Conservation (phyloP, 2,113 vertebrate species). For the Otolemur garnettii region DNA sequence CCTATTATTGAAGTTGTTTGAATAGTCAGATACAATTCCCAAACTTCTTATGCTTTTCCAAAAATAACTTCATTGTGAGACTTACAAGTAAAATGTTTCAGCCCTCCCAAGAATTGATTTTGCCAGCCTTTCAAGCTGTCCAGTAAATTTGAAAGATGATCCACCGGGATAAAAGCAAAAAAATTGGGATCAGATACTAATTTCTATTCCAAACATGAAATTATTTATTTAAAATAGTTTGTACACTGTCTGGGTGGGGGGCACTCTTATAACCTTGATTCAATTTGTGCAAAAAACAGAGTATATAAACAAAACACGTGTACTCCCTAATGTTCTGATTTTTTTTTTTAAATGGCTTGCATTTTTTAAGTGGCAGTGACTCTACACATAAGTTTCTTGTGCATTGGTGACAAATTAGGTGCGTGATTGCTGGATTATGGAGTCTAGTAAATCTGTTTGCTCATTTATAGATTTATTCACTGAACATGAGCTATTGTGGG, state of each 20-base stretch:
- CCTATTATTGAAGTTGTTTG: constrained; percentile 72
- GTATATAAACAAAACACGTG: too few relatives aligned
- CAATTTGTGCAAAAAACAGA: too few relatives aligned
- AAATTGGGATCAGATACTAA: constrained; percentile 9
- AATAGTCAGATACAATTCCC: constrained; percentile 65
- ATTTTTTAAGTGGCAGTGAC: constrained; percentile 1
- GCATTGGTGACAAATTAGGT: not conserved
- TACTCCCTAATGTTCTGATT: too few relatives aligned
- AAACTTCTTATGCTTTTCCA: constrained; percentile 70
- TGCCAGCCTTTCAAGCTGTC: constrained; percentile 7
- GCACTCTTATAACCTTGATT: too few relatives aligned
- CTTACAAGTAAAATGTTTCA: constrained; percentile 17
- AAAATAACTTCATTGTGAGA: constrained; percentile 57
- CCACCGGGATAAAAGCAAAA: constrained; percentile 20
- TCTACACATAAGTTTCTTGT: not conserved
- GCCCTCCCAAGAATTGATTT: not conserved
- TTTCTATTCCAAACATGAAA: not conserved
- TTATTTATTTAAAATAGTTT: not conserved
- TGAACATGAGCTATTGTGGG: not conserved
- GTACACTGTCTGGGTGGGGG: too few relatives aligned
- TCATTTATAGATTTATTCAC: constrained; percentile 19
- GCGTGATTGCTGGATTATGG: not conserved
- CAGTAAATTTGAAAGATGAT: constrained; percentile 15
- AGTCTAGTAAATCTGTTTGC: not conserved
- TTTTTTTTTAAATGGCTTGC: not conserved